Percentiles rank a stretch among this genome's conserved stretches.
These are phyloP conservation scores for Halcyon senegalensis DNA, from an alignment of 2,113 vertebrate genomes.

Conservation along the genomic window DNA sequence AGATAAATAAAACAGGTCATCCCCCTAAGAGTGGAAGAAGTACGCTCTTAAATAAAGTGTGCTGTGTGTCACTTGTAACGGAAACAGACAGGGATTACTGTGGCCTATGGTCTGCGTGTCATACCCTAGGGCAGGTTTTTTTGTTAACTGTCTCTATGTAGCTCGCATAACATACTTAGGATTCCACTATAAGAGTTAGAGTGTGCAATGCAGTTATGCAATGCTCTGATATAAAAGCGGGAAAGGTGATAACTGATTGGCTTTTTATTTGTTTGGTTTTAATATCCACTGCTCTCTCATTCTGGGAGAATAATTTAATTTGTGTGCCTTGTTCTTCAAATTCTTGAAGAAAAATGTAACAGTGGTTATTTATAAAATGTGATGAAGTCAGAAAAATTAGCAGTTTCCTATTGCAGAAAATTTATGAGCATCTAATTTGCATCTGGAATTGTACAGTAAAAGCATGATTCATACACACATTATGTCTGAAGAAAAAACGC, in stretches of 20 bases:
- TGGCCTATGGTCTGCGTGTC: neutral
- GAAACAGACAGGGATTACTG: neutral
- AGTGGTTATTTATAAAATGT: neutral
- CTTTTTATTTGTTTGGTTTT: neutral
- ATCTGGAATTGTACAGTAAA: neutral
- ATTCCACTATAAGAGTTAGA: neutral
- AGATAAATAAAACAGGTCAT: neutral
- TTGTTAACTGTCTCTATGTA: neutral
- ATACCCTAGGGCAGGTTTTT: neutral
- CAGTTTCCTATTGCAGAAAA: neutral
- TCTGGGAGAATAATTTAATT: neutral
- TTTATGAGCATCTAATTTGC: neutral
- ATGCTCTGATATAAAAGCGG: neutral
- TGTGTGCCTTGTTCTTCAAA: neutral
- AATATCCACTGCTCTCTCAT: neutral
- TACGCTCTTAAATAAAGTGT: neutral
- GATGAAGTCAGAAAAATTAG: neutral
- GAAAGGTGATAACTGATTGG: neutral
- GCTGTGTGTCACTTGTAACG: neutral
- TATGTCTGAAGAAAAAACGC: neutral
- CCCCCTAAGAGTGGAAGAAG: neutral
- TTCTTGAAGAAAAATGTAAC: neutral
- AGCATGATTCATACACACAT: neutral
- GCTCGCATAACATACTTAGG: fast-evolving
- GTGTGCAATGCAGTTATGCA: neutral